A percentile compares a stretch with the other conserved stretches of the same genome.
These are phyloP conservation scores for Camponotus fellah DNA, from an alignment of 2,888 invertebrate species.

Conservation along the genomic window DNA sequence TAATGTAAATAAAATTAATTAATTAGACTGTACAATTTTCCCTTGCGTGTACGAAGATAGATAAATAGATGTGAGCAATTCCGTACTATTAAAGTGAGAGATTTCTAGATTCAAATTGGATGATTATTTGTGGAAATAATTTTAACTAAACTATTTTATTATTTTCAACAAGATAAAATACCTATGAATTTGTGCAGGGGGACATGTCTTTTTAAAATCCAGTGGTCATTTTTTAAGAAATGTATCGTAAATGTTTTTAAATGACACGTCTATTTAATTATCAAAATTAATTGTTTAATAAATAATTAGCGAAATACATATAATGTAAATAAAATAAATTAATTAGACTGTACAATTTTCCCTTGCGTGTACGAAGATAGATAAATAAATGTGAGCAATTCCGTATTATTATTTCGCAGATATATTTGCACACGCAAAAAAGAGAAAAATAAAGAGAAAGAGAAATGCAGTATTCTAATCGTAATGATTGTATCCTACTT, in stretches of 20 bases:
- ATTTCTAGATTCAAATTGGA: slow-evolving; percentile 13
- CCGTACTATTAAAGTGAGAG: slow-evolving; percentile 16
- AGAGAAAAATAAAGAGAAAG: background rate
- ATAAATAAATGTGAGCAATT: slow-evolving; percentile 33
- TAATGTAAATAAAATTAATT: no score
- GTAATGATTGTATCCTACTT: slow-evolving; percentile 35
- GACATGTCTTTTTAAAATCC: background rate
- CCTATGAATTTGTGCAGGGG: background rate
- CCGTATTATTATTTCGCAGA: slow-evolving; percentile 23
- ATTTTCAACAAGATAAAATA: background rate
- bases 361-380: slow-evolving; percentile 25
- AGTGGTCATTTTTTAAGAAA: background rate
- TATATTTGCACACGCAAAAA: slow-evolving; percentile 26
- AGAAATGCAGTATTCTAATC: slow-evolving; percentile 18
- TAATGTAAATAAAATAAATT: background rate
- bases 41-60: no score
- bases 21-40: no score
- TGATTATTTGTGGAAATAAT: background rate
- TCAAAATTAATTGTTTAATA: background rate
- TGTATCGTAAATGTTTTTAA: background rate
- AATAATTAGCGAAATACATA: background rate
- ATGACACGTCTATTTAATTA: background rate
- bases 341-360: background rate
- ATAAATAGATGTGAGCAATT: no score
- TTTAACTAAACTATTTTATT: slow-evolving; percentile 2